A percentile compares a stretch with the other conserved stretches of the same genome.
Evolutionary conservation across 1,140 invertebrate genomes (phyloP).

Genomic region (Copidosoma floridanum): DNA sequence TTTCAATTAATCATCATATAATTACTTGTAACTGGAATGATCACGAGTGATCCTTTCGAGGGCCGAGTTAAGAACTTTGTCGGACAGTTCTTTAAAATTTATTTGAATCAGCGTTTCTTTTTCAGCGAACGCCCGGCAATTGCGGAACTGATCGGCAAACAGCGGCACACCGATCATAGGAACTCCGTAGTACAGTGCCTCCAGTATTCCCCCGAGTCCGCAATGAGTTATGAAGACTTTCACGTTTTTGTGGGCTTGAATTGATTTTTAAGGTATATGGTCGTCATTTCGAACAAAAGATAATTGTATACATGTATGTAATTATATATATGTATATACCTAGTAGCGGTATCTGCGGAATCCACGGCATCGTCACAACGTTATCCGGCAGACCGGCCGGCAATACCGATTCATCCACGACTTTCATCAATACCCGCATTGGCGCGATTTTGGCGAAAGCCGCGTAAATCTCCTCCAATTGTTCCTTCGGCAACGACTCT

Average conservation of each 20-base stretch:
- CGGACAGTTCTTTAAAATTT: neutral
- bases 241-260: neutral
- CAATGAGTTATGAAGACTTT: constrained; percentile 2
- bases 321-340: constrained; percentile 46
- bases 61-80: neutral
- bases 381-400: constrained; percentile 53
- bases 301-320: neutral
- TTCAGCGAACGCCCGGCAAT: constrained; percentile 46
- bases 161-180: constrained; percentile 65
- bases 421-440: constrained; percentile 34
- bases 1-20: too few species aligned
- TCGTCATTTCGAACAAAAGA: neutral
- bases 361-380: constrained; percentile 61
- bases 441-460: constrained; percentile 32
- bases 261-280: neutral
- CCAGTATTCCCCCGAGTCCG: constrained; percentile 52
- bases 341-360: constrained; percentile 64
- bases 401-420: constrained; percentile 34
- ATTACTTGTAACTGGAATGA: neutral
- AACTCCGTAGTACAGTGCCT: constrained; percentile 59
- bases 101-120: neutral
- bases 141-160: constrained; percentile 60
- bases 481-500: constrained; percentile 57
- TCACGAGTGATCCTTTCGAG: neutral
- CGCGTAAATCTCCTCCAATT: constrained; percentile 37